Percentiles rank a stretch among this genome's conserved stretches.
These are phyloP conservation scores for Clangula hyemalis DNA, from an alignment of 2,797 vertebrate genomes.

Conservation along the genomic window DNA sequence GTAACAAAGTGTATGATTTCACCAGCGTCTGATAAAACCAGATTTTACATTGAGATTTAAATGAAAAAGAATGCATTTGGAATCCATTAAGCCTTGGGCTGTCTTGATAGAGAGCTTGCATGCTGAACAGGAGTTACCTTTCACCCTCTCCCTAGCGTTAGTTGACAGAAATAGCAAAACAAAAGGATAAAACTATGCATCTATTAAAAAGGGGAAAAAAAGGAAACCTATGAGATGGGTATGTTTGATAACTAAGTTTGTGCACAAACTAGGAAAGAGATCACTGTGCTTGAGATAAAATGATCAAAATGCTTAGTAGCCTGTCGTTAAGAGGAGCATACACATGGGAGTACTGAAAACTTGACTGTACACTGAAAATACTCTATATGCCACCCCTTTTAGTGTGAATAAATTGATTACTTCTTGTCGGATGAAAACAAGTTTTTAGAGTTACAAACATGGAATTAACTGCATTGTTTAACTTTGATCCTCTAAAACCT, in stretches of 20 bases:
- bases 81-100: not conserved
- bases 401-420: not conserved
- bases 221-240: not conserved
- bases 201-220: not conserved
- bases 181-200: not conserved
- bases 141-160: not conserved
- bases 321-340: not conserved
- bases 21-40: not conserved
- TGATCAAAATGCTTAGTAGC: not conserved
- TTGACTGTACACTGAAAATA: not conserved
- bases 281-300: not conserved
- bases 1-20: conserved; percentile 42
- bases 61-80: conserved; percentile 40
- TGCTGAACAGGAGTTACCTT: conserved; percentile 9
- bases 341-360: not conserved
- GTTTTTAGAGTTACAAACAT: not conserved
- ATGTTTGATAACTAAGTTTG: not conserved
- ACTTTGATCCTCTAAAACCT: not conserved
- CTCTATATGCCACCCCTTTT: not conserved
- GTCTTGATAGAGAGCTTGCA: conserved; percentile 5
- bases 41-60: conserved; percentile 53
- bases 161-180: not conserved
- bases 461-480: not conserved
- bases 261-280: not conserved
- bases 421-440: not conserved